A percentile compares a stretch with the other conserved stretches of the same genome.
Evolutionary conservation across 2,888 invertebrate genomes (phyloP).

Genomic region (Steinernema carpocapsae): DNA sequence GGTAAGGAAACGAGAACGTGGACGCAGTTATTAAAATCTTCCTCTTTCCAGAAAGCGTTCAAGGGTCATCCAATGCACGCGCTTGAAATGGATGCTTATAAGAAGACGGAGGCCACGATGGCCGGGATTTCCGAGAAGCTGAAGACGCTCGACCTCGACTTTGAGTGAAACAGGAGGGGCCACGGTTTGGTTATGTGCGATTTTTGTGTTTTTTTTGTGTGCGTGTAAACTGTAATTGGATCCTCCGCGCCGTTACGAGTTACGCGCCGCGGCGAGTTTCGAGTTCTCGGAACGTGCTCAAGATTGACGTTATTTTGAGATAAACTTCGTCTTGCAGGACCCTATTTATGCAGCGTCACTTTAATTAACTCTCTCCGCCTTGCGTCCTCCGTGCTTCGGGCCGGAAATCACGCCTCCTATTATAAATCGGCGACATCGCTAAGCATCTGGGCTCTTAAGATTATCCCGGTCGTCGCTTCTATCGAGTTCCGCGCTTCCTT

Average conservation of each 20-base stretch:
- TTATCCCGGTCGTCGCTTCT: not conserved
- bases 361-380: slow-evolving; percentile 29
- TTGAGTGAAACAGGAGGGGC: not conserved
- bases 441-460: slow-evolving; percentile 14
- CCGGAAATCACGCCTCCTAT: slow-evolving; percentile 30
- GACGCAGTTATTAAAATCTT: too few relatives aligned
- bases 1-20: not conserved
- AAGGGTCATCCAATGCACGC: slow-evolving; percentile 22
- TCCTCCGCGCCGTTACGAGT: too few relatives aligned
- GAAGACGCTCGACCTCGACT: not conserved
- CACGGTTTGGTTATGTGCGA: too few relatives aligned
- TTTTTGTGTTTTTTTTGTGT: not conserved
- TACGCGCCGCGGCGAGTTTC: too few relatives aligned
- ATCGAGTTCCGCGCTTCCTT: not conserved
- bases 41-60: slow-evolving; percentile 13
- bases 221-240: not conserved
- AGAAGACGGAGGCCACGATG: not conserved
- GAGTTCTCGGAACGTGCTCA: not conserved
- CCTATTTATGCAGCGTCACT: slow-evolving; percentile 32
- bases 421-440: slow-evolving; percentile 6
- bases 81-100: slow-evolving; percentile 21
- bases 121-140: slow-evolving; percentile 2
- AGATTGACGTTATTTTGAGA: not conserved
- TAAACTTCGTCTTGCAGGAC: not conserved
- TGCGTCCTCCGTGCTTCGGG: slow-evolving; percentile 13